phyloP scores from a whole-genome alignment of 1,140 invertebrate species.

The Aphaenogaster floridana region DNA sequence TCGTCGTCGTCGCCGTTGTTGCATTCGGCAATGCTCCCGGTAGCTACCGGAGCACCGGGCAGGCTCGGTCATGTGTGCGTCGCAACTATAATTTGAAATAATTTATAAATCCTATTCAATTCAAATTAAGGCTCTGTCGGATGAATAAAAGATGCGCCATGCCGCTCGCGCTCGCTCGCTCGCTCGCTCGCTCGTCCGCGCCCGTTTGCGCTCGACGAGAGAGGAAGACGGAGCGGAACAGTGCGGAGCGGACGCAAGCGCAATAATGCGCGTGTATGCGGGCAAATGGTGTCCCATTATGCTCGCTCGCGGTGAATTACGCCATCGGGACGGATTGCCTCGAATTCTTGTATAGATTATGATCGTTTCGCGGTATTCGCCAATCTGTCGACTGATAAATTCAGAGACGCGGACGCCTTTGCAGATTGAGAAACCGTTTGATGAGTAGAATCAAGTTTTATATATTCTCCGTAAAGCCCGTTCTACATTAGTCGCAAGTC shows the following conservation, averaged over 20 bases:
- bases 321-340: slow-evolving; percentile 60
- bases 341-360: slow-evolving; percentile 66
- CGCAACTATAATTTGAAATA: slow-evolving; percentile 87
- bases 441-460: neutral
- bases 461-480: neutral
- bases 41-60: slow-evolving; percentile 56
- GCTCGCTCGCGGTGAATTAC: slow-evolving; percentile 64
- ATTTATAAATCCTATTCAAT: slow-evolving; percentile 87
- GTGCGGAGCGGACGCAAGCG: slow-evolving; percentile 46
- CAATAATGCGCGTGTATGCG: slow-evolving; percentile 80
- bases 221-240: slow-evolving; percentile 11
- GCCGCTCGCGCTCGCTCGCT: slow-evolving; percentile 39
- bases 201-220: slow-evolving; percentile 22
- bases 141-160: slow-evolving; percentile 86
- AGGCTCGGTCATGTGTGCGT: slow-evolving; percentile 82
- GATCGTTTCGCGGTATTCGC: slow-evolving; percentile 61
- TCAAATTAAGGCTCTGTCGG: slow-evolving; percentile 87
- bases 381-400: neutral
- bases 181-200: slow-evolving; percentile 33
- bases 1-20: slow-evolving; percentile 16
- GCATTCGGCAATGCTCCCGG: slow-evolving; percentile 11
- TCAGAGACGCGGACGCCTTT: neutral
- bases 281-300: slow-evolving; percentile 80
- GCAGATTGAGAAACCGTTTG: neutral
- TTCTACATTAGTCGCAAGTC: no score